Conservation (phyloP, 2,113 vertebrate species). For the Periophthalmodon schlosseri region DNA sequence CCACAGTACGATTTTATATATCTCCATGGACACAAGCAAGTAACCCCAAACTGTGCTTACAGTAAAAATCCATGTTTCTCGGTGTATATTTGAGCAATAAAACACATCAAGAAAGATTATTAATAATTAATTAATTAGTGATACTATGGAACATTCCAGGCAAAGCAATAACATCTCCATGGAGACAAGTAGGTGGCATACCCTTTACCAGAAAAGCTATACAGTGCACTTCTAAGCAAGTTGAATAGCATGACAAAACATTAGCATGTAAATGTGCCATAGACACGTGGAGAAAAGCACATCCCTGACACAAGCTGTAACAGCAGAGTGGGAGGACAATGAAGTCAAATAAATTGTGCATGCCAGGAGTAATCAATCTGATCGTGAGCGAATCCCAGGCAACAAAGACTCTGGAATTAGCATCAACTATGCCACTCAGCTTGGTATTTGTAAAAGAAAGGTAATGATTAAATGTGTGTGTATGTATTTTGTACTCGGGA, state of each 20-base stretch:
- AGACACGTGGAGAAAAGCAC: slow-evolving; percentile 29
- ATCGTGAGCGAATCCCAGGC: slow-evolving; percentile 55
- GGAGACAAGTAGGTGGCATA: too few relatives aligned
- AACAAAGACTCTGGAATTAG: slow-evolving; percentile 58
- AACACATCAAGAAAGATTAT: too few relatives aligned
- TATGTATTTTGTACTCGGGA: not conserved
- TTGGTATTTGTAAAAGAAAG: slow-evolving; percentile 12
- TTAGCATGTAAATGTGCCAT: slow-evolving; percentile 9
- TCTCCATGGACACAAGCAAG: too few relatives aligned
- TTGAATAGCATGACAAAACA: slow-evolving; percentile 14
- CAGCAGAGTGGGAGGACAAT: slow-evolving; percentile 67
- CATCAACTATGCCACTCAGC: slow-evolving; percentile 31
- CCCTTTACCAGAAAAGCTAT: too few relatives aligned
- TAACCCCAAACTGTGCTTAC: too few relatives aligned
- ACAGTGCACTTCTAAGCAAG: not conserved
- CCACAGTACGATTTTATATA: too few relatives aligned
- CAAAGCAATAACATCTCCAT: too few relatives aligned
- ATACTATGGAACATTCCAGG: too few relatives aligned
- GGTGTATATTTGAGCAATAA: too few relatives aligned
- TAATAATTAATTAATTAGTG: too few relatives aligned
- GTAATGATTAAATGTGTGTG: not conserved
- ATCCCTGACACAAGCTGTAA: slow-evolving; percentile 55
- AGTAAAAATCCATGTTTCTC: too few relatives aligned
- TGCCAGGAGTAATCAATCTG: slow-evolving; percentile 73
- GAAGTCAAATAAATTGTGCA: slow-evolving; percentile 73